Evolutionary conservation across 2,888 invertebrate genomes (phyloP), one percentile per base, ranked within the genome.

Genomic region (Pseudococcus viburni): DNA sequence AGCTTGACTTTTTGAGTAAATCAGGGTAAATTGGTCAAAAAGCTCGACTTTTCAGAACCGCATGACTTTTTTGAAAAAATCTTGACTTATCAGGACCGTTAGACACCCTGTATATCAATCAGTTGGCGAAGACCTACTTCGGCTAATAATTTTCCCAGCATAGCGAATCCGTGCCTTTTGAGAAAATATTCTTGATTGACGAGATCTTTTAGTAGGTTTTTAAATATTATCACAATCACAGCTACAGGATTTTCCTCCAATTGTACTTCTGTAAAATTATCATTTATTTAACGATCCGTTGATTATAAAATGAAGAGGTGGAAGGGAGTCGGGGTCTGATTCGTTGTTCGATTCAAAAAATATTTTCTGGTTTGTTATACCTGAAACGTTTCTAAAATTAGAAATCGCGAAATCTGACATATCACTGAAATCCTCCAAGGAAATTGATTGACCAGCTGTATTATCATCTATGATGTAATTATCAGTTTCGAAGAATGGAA

Each of bases 181-280:
- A 94, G 90, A 73, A 94, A 91, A 90, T 93, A 92, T 89, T 94
- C 94, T 90, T 94, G 94, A 91, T 94, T 94, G 88, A 93, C 91
- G n/a, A 92, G 91, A 90, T 93, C 92, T 88, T 93, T 92, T 0
- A 93, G 92, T 88, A 94, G 92, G 91, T 94, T 94, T 85, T 93
- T 92, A 33, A 94, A 90, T 88, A 94, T 91, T 59, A 93, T 93
- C 64, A 94, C 91, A 90, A 94, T 93, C 85, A 93, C 93, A 17
- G 94, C 93, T 85, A 94, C 91, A 2, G 93, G 93, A 91, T 93
- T 94, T 90, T 93, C 93, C 90, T 94, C 93, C 91, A 94, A 91
- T 91, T 93, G 93, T 91, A 93, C 92, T 90, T 94, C 94, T 92
- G 90, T 55, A 33, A 91, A 91, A 39, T 17, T 0, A 15, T 3